Conservation (phyloP, 2,888 invertebrate species). For the Cryptus viduatorius region DNA sequence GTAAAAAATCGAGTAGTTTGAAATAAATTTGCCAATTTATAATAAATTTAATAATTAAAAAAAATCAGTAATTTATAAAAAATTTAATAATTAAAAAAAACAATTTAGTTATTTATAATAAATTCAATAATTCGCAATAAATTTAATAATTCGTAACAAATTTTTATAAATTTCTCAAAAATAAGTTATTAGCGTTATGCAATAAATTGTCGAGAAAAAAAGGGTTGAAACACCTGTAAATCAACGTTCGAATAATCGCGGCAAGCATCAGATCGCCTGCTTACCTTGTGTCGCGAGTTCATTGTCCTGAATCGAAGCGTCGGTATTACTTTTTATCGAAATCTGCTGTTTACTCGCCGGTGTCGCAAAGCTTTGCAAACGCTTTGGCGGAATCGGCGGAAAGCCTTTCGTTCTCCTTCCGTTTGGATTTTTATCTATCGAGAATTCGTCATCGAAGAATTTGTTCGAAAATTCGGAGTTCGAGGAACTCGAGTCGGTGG, state of each 20-base stretch:
- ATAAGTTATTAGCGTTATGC: neutral
- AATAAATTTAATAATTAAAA: too few relatives aligned
- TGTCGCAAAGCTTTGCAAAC: slow-evolving; percentile 45
- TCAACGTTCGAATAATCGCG: neutral
- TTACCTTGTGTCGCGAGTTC: slow-evolving; percentile 50
- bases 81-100: neutral
- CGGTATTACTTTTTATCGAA: neutral
- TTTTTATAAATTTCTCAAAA: neutral
- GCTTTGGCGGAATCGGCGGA: neutral
- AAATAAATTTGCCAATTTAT: too few relatives aligned
- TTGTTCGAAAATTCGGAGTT: slow-evolving; percentile 20
- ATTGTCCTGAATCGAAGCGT: slow-evolving; percentile 1
- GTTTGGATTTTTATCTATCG: neutral
- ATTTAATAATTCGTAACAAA: neutral
- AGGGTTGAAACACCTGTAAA: neutral
- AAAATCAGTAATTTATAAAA: neutral
- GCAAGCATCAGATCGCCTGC: slow-evolving; percentile 4
- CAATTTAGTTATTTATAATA: neutral
- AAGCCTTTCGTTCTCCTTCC: neutral
- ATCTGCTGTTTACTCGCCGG: slow-evolving; percentile 15
- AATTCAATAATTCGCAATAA: neutral
- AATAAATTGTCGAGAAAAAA: neutral
- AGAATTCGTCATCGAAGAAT: neutral
- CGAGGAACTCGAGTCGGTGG: slow-evolving; percentile 46
- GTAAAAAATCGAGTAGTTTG: too few relatives aligned